Conservation (phyloP, 2,797 vertebrate species). For the Thamnophis elegans region DNA sequence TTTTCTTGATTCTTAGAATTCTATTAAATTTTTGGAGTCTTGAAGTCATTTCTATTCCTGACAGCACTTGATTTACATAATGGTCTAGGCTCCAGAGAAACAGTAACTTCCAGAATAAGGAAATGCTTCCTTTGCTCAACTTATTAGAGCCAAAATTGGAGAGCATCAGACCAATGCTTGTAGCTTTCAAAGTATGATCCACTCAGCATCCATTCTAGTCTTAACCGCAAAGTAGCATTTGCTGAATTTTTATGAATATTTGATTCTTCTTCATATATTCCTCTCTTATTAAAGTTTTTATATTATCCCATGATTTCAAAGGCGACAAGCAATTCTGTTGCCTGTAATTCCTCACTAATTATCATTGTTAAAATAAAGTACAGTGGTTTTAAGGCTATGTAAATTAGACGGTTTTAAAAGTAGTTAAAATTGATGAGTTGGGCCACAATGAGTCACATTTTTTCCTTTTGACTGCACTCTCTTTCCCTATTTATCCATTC, state of each 20-base stretch:
- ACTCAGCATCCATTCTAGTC: neutral
- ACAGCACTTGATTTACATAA: neutral
- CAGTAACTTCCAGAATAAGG: neutral
- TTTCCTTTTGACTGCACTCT: neutral
- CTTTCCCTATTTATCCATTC: neutral
- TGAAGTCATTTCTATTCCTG: neutral
- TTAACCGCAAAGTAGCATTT: neutral
- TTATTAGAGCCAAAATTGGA: neutral
- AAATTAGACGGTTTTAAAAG: neutral
- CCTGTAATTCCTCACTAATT: neutral
- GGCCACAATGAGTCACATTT: neutral
- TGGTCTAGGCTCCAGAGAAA: rapidly evolving
- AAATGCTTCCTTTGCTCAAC: neutral
- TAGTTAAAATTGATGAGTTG: neutral
- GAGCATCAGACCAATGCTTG: neutral
- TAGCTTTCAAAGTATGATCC: neutral
- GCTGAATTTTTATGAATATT: neutral
- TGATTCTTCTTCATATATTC: neutral
- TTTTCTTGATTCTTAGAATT: conserved; percentile 20
- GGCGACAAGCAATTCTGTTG: neutral
- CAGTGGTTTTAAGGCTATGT: neutral
- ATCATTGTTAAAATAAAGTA: neutral
- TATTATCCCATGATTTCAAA: neutral
- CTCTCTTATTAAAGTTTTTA: neutral
- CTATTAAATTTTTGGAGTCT: conserved; percentile 10